These are phyloP conservation scores for Apostichopus californicus DNA, from an alignment of 35 echinoderm and acorn worm genomes.

Conservation along the genomic window DNA sequence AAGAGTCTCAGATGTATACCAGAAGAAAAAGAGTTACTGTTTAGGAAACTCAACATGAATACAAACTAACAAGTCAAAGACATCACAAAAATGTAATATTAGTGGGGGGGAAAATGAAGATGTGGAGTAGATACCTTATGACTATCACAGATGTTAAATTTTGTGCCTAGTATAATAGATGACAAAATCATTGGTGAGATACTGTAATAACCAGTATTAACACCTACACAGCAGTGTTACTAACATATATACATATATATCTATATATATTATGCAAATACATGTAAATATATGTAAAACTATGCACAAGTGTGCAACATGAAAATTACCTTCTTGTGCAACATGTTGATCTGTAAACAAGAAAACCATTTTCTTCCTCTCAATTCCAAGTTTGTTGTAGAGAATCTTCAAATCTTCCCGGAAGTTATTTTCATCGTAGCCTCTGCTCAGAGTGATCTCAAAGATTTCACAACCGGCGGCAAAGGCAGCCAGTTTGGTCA, in stretches of 20 bases:
- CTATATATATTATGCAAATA: not conserved
- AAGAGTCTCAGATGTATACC: too few species aligned
- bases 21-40: too few species aligned
- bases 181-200: too few species aligned
- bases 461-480: slow-evolving; percentile 96
- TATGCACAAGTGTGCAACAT: not conserved
- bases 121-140: too few species aligned
- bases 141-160: not conserved
- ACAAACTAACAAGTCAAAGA: not conserved
- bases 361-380: slow-evolving; percentile 92
- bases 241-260: too few species aligned
- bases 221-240: too few species aligned
- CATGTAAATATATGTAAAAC: not conserved
- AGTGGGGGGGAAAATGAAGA: not conserved
- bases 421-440: slow-evolving; percentile 98
- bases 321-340: slow-evolving; percentile 90
- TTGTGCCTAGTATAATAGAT: too few species aligned
- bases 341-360: slow-evolving; percentile 97
- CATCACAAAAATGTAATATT: not conserved
- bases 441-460: slow-evolving; percentile 96
- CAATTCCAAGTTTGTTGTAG: slow-evolving; percentile 98
- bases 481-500: slow-evolving; percentile 88
- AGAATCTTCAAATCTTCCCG: slow-evolving; percentile 93
- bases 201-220: too few species aligned
- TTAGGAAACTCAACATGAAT: too few species aligned